phyloP scores from a whole-genome alignment of 2,797 vertebrate species.

The Cetoscarus ocellatus region DNA sequence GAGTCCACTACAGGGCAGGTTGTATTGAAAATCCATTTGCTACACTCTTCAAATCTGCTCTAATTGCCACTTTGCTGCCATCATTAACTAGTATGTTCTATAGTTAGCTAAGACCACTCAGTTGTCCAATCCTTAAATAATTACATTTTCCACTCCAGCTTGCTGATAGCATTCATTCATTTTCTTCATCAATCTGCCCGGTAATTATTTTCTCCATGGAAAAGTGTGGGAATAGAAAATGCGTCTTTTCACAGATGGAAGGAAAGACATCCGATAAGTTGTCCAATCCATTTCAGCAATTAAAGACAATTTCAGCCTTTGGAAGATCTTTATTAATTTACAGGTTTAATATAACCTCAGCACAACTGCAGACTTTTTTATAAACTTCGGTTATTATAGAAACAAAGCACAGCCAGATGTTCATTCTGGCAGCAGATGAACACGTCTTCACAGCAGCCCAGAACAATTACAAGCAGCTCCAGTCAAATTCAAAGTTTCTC shows the following conservation, averaged over 20 bases:
- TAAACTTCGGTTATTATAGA: constrained; percentile 53
- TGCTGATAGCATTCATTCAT: constrained; percentile 50
- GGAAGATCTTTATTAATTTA: constrained; percentile 71
- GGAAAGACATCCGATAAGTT: constrained; percentile 63
- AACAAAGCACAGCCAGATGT: constrained; percentile 74
- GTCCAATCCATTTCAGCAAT: constrained; percentile 70
- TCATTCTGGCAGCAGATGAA: constrained; percentile 59
- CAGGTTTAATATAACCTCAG: constrained; percentile 59
- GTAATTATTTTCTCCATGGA: constrained; percentile 63
- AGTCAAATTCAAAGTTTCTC: constrained; percentile 62
- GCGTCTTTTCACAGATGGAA: constrained; percentile 66
- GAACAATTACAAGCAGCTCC: constrained; percentile 68
- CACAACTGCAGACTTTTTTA: constrained; percentile 59
- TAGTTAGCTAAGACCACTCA: constrained; percentile 1
- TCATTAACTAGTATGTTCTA: constrained; percentile 16
- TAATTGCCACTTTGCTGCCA: constrained; percentile 7
- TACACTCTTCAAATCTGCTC: constrained; percentile 6
- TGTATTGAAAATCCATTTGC: constrained; percentile 20
- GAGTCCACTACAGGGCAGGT: constrained; percentile 18
- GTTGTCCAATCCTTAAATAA: constrained; percentile 30
- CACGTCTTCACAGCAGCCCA: constrained; percentile 50
- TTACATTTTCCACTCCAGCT: constrained; percentile 28
- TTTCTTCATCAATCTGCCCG: constrained; percentile 52
- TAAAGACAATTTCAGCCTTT: constrained; percentile 53
- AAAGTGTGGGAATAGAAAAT: constrained; percentile 58